Percentiles rank a stretch among this genome's conserved stretches.
Conservation (phyloP, 2,797 vertebrate genomes). For the Anguilla obscura region DNA sequence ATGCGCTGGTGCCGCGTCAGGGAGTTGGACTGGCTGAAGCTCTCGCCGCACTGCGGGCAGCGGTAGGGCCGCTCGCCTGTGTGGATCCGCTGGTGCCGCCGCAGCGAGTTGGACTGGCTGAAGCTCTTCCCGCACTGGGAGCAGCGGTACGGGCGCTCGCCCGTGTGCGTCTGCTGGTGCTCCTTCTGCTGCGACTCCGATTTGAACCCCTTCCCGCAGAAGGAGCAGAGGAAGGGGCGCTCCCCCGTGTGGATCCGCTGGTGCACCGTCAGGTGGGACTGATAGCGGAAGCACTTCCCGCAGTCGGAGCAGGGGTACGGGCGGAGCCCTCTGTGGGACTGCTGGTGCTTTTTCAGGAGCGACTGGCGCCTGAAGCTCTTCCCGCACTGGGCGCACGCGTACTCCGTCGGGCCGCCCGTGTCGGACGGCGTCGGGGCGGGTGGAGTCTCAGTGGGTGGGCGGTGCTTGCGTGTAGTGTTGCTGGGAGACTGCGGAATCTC, state of each 20-base stretch:
- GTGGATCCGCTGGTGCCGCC: slow-evolving; percentile 43
- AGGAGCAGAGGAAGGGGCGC: slow-evolving; percentile 26
- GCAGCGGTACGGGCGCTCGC: slow-evolving; percentile 43
- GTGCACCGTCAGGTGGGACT: slow-evolving; percentile 8
- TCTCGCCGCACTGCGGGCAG: not conserved
- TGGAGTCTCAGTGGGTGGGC: not conserved
- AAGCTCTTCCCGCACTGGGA: slow-evolving; percentile 43
- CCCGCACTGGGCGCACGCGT: not conserved
- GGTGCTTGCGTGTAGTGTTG: not conserved
- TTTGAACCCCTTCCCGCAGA: slow-evolving; percentile 32
- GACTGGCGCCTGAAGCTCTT: not conserved
- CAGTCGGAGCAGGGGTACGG: slow-evolving; percentile 3
- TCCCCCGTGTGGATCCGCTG: slow-evolving; percentile 23
- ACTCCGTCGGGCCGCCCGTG: not conserved
- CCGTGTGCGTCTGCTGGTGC: slow-evolving; percentile 34
- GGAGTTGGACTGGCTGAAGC: not conserved
- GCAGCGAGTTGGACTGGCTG: slow-evolving; percentile 38
- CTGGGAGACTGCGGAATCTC: not conserved
- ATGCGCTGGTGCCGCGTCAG: not conserved
- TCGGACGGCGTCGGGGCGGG: not conserved
- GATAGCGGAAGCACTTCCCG: slow-evolving; percentile 9
- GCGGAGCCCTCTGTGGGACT: not conserved
- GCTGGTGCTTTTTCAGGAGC: not conserved
- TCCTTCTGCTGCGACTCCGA: not conserved
- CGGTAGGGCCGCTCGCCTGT: slow-evolving; percentile 39